These are phyloP conservation scores for Microctenopoma steveboyesi DNA, from an alignment of 2,797 vertebrate genomes.

Conservation along the genomic window DNA sequence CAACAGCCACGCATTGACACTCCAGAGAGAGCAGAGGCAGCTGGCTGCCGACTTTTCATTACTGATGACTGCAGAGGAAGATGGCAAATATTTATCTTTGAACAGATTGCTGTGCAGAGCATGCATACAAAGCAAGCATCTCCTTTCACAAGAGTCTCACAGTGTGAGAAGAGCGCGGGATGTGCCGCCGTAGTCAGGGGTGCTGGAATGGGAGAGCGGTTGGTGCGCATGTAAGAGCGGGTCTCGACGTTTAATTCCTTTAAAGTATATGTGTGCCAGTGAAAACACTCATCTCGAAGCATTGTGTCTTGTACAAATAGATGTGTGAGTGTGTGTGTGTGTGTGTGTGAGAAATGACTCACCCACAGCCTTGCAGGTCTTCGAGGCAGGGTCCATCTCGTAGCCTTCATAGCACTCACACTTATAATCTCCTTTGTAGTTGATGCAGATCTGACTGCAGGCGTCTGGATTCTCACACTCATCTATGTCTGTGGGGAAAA, in stretches of 20 bases:
- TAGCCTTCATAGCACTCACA: slow-evolving; percentile 98
- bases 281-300: slow-evolving; percentile 41
- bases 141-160: slow-evolving; percentile 46
- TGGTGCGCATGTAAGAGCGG: slow-evolving; percentile 31
- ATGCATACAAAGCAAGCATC: slow-evolving; percentile 69
- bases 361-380: slow-evolving; percentile 98
- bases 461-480: slow-evolving; percentile 96
- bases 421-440: slow-evolving; percentile 98
- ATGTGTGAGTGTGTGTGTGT: neutral
- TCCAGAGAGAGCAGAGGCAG: slow-evolving; percentile 57
- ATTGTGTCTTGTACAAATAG: slow-evolving; percentile 16
- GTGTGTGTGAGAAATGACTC: slow-evolving; percentile 62
- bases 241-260: slow-evolving; percentile 26
- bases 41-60: slow-evolving; percentile 76
- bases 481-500: slow-evolving; percentile 88
- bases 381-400: slow-evolving; percentile 94
- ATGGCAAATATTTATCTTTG: slow-evolving; percentile 81
- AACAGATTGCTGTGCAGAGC: slow-evolving; percentile 65
- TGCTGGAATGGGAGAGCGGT: slow-evolving; percentile 34
- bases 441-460: slow-evolving; percentile 99
- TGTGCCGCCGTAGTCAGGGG: slow-evolving; percentile 41
- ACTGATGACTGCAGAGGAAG: slow-evolving; percentile 66
- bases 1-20: slow-evolving; percentile 38
- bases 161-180: slow-evolving; percentile 54
- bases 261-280: slow-evolving; percentile 10